These are phyloP conservation scores for Anthrax anthrax DNA, from an alignment of 2,888 invertebrate genomes.

Conservation along the genomic window DNA sequence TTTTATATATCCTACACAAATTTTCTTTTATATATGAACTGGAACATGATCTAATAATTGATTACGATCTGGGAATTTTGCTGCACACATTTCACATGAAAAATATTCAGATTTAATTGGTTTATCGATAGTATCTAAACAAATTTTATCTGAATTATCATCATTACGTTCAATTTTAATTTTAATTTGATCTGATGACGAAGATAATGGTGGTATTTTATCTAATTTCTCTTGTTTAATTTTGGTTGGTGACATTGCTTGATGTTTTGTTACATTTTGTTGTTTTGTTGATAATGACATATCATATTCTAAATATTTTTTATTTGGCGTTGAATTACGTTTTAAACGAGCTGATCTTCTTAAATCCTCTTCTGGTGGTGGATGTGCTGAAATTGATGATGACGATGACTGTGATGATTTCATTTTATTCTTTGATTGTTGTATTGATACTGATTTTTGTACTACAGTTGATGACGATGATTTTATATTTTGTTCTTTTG, in stretches of 20 bases:
- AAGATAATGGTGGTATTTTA: neutral
- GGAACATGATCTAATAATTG: conserved; percentile 65
- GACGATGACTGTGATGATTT: neutral
- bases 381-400: neutral
- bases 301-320: conserved; percentile 22
- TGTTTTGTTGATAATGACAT: conserved; percentile 12
- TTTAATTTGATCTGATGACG: neutral
- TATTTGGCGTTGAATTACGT: conserved; percentile 17
- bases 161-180: conserved; percentile 6
- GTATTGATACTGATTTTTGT: neutral
- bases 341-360: conserved; percentile 18
- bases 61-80: conserved; percentile 57
- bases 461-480: neutral
- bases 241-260: neutral
- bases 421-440: conserved; percentile 8
- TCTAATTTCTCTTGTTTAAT: conserved; percentile 8
- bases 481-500: neutral
- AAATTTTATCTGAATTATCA: neutral
- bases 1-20: too few relatives aligned
- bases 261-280: neutral
- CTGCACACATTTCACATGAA: conserved; percentile 72
- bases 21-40: conserved; percentile 50
- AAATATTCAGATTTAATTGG: conserved; percentile 35
- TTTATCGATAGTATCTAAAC: neutral
- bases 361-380: conserved; percentile 10